A percentile compares a stretch with the other conserved stretches of the same genome.
phyloP scores from a whole-genome alignment of 1,140 invertebrate genomes.

The Meloidogyne chitwoodi region DNA sequence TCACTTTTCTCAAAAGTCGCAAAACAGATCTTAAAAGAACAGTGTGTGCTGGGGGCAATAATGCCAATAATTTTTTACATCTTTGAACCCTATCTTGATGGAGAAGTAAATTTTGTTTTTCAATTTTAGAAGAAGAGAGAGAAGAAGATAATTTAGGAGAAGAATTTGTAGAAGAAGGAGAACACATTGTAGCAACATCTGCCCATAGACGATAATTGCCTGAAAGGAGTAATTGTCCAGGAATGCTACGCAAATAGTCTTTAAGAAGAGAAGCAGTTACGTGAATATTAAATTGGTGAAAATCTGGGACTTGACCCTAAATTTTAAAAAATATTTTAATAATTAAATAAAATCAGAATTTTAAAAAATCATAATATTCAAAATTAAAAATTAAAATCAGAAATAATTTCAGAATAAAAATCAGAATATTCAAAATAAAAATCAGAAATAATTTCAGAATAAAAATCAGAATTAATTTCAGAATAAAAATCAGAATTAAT shows the following conservation, averaged over 20 bases:
- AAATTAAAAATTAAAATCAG: background rate
- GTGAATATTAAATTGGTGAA: conserved; percentile 44
- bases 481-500: too few species aligned
- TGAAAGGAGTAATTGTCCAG: conserved; percentile 43
- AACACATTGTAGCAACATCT: conserved; percentile 22
- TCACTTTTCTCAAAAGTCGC: background rate
- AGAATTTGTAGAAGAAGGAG: background rate
- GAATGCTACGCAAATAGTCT: conserved; percentile 46
- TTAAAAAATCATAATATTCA: too few species aligned
- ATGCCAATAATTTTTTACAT: conserved; percentile 34
- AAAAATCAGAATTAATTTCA: too few species aligned
- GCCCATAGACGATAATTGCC: conserved; percentile 49
- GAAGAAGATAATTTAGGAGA: background rate
- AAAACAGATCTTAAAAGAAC: conserved; percentile 25
- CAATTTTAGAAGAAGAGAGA: background rate
- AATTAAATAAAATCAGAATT: background rate
- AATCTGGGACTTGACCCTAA: conserved; percentile 46
- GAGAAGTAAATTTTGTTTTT: background rate
- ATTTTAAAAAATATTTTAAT: background rate
- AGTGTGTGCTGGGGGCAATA: conserved; percentile 41
- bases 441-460: too few species aligned
- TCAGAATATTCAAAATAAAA: too few species aligned
- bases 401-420: too few species aligned
- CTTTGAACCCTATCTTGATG: conserved; percentile 25
- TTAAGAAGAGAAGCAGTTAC: conserved; percentile 47